Evolutionary conservation across 1,140 invertebrate species (phyloP).

Genomic region (Macrosteles quadrilineatus): DNA sequence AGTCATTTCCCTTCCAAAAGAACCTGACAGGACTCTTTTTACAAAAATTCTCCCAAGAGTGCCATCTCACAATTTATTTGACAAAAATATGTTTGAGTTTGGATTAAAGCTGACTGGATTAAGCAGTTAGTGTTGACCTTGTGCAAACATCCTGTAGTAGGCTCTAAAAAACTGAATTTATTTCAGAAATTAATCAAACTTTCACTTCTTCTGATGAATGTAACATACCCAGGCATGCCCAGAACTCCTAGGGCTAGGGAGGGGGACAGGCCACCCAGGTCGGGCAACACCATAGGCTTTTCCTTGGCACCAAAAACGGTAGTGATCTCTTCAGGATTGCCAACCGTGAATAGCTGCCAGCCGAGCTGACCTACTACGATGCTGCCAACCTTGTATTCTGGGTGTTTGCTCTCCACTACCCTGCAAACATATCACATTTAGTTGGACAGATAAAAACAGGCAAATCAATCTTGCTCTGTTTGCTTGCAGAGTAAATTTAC

Average conservation of each 20-base stretch:
- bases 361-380: conserved; percentile 60
- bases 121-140: no score
- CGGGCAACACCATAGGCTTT: conserved; percentile 53
- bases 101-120: no score
- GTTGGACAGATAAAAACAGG: neutral
- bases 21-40: no score
- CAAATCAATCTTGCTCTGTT: neutral
- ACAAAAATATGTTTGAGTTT: no score
- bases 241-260: conserved; percentile 61
- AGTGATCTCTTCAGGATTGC: conserved; percentile 38
- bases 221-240: conserved; percentile 69
- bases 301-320: conserved; percentile 20
- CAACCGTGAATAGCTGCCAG: conserved; percentile 58
- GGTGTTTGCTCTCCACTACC: conserved; percentile 64
- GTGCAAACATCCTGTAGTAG: no score
- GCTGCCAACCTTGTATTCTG: conserved; percentile 60
- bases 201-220: no score
- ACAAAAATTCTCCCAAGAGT: no score
- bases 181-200: no score
- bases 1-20: no score
- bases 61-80: no score
- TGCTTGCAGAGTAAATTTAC: neutral
- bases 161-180: no score
- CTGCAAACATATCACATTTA: conserved; percentile 46
- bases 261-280: conserved; percentile 56